A percentile compares a stretch with the other conserved stretches of the same genome.
phyloP scores from a whole-genome alignment of 2,797 vertebrate genomes.

The Rhinella marina region DNA sequence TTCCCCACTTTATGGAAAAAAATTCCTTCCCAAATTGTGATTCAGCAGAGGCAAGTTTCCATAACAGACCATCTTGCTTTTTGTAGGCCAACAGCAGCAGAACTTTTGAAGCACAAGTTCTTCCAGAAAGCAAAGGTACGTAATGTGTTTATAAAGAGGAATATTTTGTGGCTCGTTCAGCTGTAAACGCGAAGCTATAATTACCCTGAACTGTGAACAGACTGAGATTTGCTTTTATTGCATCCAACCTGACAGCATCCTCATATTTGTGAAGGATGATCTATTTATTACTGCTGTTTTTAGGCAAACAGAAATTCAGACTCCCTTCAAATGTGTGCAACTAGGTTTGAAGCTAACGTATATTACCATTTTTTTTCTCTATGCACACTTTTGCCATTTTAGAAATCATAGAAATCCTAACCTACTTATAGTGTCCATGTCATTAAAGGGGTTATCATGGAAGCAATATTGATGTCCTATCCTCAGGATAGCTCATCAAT shows the following conservation, averaged over 20 bases:
- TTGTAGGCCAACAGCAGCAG: constrained; percentile 92
- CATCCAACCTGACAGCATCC: not conserved
- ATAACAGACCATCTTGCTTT: constrained; percentile 36
- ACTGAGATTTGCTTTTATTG: constrained; percentile 14
- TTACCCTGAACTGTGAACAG: constrained; percentile 24
- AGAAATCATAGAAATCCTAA: no score
- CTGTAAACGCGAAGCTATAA: constrained; percentile 9
- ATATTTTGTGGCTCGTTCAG: not conserved
- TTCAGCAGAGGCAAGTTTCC: no score
- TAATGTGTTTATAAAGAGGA: not conserved
- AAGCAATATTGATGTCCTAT: no score
- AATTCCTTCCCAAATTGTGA: no score
- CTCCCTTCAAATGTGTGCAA: not conserved
- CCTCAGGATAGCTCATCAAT: no score
- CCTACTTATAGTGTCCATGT: no score
- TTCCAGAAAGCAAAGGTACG: constrained; percentile 98
- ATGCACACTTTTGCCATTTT: not conserved
- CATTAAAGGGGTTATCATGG: no score
- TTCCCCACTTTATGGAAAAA: no score
- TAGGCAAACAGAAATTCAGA: not conserved
- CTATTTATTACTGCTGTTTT: not conserved
- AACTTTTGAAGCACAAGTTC: constrained; percentile 96
- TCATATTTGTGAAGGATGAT: not conserved
- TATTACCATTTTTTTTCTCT: not conserved
- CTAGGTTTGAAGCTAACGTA: not conserved